These are phyloP conservation scores for Lipophrys pholis DNA, from an alignment of 2,113 vertebrate species.

Conservation along the genomic window DNA sequence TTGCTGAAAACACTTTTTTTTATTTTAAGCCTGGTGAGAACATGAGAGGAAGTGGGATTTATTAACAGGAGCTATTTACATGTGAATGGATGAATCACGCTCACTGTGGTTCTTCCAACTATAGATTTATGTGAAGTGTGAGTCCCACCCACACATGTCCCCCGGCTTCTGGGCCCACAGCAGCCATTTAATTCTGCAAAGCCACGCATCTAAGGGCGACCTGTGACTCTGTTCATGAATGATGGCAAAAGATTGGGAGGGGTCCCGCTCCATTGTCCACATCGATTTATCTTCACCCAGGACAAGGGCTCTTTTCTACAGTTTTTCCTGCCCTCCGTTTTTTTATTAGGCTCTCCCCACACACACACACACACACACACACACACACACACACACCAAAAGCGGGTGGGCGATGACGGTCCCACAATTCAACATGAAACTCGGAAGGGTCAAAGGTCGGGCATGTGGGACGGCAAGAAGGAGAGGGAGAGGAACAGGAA, in stretches of 20 bases:
- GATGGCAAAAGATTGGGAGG: conserved; percentile 37
- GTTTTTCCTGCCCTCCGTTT: conserved; percentile 33
- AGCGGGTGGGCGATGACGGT: conserved; percentile 51
- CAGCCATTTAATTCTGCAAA: conserved; percentile 30
- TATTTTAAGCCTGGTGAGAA: not conserved
- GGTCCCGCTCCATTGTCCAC: conserved; percentile 57
- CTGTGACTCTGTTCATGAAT: conserved; percentile 67
- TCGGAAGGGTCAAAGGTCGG: conserved; percentile 57
- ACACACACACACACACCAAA: not conserved
- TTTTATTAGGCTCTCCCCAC: conserved; percentile 55
- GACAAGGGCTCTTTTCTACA: conserved; percentile 72
- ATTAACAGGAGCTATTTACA: conserved; percentile 25
- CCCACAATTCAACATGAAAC: conserved; percentile 52
- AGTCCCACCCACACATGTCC: conserved; percentile 45
- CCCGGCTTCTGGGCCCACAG: conserved; percentile 23
- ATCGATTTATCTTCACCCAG: conserved; percentile 59
- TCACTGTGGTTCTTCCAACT: conserved; percentile 10
- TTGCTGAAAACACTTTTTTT: not conserved
- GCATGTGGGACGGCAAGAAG: conserved; percentile 54
- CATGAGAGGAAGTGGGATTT: not conserved
- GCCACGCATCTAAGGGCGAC: conserved; percentile 62
- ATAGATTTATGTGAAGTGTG: conserved; percentile 40
- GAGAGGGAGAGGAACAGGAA: conserved; percentile 72
- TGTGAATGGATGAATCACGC: conserved; percentile 42
- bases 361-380: too few species aligned